Evolutionary conservation across 1,140 invertebrate species (phyloP).

Genomic region (Magallana angulata): DNA sequence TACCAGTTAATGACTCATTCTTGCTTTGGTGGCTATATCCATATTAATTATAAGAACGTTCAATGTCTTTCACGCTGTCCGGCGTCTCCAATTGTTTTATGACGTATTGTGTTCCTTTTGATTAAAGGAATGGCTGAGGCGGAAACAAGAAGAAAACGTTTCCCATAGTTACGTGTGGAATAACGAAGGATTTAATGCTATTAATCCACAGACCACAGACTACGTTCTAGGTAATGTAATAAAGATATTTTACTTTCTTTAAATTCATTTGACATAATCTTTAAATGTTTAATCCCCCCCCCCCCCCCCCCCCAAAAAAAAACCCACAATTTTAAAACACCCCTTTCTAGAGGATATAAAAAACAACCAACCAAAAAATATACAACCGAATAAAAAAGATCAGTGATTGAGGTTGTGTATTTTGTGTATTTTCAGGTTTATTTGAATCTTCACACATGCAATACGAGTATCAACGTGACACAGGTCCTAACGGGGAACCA

Average conservation of each 20-base stretch:
- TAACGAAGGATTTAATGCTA: slow-evolving; percentile 73
- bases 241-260: too few species aligned
- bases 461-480: slow-evolving; percentile 86
- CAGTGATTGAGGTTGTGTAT: too few species aligned
- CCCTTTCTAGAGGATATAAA: too few species aligned
- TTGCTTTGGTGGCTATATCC: too few species aligned
- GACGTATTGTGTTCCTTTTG: neutral
- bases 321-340: too few species aligned
- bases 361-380: neutral
- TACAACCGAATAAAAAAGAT: neutral
- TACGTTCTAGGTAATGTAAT: slow-evolving; percentile 69
- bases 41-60: too few species aligned
- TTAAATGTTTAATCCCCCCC: too few species aligned
- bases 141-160: slow-evolving; percentile 66
- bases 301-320: too few species aligned
- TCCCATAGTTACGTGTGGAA: slow-evolving; percentile 80
- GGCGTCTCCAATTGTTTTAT: neutral
- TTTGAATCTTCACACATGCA: slow-evolving; percentile 89
- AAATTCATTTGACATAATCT: too few species aligned
- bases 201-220: slow-evolving; percentile 82
- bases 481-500: slow-evolving; percentile 79
- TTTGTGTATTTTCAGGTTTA: slow-evolving; percentile 77
- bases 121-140: slow-evolving; percentile 69
- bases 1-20: too few species aligned
- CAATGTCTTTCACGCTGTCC: too few species aligned